Evolutionary conservation across 1,140 invertebrate genomes (phyloP).

Genomic region (Scaptomyza graminum): DNA sequence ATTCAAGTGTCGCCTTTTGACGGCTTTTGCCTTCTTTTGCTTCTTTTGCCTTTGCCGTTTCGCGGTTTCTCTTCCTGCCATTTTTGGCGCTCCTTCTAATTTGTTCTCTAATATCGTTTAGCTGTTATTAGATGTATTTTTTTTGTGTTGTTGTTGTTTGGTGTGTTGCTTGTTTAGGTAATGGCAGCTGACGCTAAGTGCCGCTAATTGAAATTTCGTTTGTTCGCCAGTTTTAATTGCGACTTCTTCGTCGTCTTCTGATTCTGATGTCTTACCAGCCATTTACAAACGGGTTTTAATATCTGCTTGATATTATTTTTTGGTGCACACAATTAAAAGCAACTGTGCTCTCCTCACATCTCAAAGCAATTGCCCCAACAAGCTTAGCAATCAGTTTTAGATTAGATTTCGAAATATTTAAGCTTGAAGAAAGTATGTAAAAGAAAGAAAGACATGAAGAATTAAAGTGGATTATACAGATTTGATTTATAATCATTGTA

Average conservation of each 20-base stretch:
- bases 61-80: conserved; percentile 42
- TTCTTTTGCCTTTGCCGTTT: neutral
- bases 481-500: too few relatives aligned
- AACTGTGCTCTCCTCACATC: conserved; percentile 37
- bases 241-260: conserved; percentile 16
- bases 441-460: neutral
- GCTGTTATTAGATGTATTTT: conserved; percentile 74
- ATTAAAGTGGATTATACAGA: neutral
- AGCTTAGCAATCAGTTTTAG: conserved; percentile 6
- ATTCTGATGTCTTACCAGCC: neutral
- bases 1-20: conserved; percentile 37
- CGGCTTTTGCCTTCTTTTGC: conserved; percentile 7
- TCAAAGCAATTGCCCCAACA: conserved; percentile 7
- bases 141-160: conserved; percentile 30
- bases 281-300: conserved; percentile 32
- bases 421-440: neutral
- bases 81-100: conserved; percentile 46
- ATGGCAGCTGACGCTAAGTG: conserved; percentile 77
- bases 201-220: conserved; percentile 79
- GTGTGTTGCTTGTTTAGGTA: conserved; percentile 39
- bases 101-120: conserved; percentile 72
- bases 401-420: conserved; percentile 4
- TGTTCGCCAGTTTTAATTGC: conserved; percentile 68
- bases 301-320: conserved; percentile 41
- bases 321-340: conserved; percentile 42